A percentile compares a stretch with the other conserved stretches of the same genome.
Conservation (phyloP, 2,797 vertebrate species). For the Amblyraja radiata region DNA sequence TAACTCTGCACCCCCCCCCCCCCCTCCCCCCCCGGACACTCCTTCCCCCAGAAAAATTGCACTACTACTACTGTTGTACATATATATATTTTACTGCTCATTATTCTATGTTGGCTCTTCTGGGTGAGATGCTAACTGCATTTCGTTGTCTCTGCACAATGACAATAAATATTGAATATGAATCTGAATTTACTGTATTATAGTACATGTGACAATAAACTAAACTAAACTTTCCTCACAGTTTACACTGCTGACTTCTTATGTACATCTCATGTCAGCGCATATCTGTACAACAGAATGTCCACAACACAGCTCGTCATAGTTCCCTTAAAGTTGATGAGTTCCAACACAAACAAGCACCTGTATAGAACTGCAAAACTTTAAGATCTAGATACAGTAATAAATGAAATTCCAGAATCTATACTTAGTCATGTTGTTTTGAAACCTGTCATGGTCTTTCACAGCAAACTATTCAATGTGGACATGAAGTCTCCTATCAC, state of each 20-base stretch:
- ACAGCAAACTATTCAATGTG: background rate
- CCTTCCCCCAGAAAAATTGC: too few species aligned
- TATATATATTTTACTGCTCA: too few species aligned
- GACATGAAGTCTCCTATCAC: background rate
- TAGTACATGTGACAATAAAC: too few species aligned
- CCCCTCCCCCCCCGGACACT: too few species aligned
- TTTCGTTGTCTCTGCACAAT: too few species aligned
- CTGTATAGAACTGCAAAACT: background rate
- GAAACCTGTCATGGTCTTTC: background rate
- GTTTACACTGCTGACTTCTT: background rate
- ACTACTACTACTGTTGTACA: too few species aligned
- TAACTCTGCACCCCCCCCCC: too few species aligned
- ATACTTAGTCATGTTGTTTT: too few species aligned
- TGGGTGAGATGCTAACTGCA: too few species aligned
- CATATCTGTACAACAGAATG: background rate
- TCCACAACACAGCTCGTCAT: background rate
- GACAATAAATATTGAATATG: too few species aligned
- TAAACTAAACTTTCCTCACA: background rate
- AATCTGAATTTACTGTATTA: too few species aligned
- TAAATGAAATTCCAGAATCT: background rate
- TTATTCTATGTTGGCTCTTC: too few species aligned
- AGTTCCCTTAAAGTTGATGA: background rate
- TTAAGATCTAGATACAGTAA: background rate
- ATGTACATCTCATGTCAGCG: background rate
- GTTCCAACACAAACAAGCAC: background rate